These are phyloP conservation scores for Hippolais icterina DNA, from an alignment of 2,113 vertebrate species.

Conservation along the genomic window DNA sequence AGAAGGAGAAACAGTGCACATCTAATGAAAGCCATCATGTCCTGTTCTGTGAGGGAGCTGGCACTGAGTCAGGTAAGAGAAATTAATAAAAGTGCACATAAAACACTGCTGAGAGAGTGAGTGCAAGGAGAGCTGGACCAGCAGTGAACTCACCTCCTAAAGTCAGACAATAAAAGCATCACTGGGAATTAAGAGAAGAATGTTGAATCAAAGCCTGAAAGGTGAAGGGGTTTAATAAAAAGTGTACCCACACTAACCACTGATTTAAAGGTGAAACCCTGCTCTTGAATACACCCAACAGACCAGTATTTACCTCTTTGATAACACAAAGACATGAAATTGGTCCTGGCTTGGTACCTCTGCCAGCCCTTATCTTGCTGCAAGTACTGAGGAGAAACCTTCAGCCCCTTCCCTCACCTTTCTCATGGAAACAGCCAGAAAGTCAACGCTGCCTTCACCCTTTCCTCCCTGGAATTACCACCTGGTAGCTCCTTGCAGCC, in stretches of 20 bases:
- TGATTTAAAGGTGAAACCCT: not conserved
- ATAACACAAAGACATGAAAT: not conserved
- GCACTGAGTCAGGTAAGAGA: not conserved
- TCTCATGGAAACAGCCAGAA: fast-evolving
- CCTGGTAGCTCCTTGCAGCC: not conserved
- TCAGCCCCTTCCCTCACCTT: not conserved
- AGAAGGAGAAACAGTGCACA: not conserved
- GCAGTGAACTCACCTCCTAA: not conserved
- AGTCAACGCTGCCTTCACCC: not conserved
- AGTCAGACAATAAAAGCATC: not conserved
- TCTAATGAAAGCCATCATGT: not conserved
- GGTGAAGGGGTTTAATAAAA: not conserved
- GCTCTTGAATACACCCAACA: not conserved
- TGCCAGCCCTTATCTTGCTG: not conserved
- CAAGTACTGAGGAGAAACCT: not conserved
- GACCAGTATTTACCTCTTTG: not conserved
- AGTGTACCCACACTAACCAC: not conserved
- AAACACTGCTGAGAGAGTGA: not conserved
- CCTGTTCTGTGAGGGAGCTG: not conserved
- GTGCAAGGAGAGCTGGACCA: not conserved
- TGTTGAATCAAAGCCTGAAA: not conserved
- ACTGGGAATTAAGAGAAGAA: not conserved
- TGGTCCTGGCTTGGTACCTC: not conserved
- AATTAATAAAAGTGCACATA: not conserved
- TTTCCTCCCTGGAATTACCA: not conserved